phyloP scores from a whole-genome alignment of 2,888 invertebrate species.

The Acleris holmiana region DNA sequence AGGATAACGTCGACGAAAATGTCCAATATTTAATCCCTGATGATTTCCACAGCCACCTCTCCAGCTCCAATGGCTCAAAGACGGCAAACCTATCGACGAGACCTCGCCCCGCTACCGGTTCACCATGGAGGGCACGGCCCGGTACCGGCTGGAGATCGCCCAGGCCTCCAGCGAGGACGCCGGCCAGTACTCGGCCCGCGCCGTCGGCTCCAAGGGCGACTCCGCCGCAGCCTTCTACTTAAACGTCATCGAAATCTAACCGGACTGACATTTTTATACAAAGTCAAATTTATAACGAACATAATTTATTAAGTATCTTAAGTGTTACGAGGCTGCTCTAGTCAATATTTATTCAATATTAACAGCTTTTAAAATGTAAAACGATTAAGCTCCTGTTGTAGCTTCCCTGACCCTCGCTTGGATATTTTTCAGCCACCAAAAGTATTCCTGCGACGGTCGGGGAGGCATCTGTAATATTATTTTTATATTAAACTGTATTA shows the following conservation, averaged over 20 bases:
- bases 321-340: conserved; percentile 82
- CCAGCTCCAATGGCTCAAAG: conserved; percentile 94
- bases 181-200: conserved; percentile 94
- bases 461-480: conserved; percentile 64
- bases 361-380: conserved; percentile 62
- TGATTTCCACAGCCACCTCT: conserved; percentile 79
- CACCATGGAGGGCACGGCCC: conserved; percentile 91
- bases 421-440: conserved; percentile 66
- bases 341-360: conserved; percentile 68
- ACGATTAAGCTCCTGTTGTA: conserved; percentile 26
- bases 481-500: conserved; percentile 81
- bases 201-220: conserved; percentile 94
- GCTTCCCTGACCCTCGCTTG: conserved; percentile 47
- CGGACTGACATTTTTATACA: conserved; percentile 66
- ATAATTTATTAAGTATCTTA: conserved; percentile 74
- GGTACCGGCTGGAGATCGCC: conserved; percentile 91
- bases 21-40: not conserved
- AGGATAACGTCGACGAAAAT: no score
- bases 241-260: conserved; percentile 86
- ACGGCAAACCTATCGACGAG: conserved; percentile 95
- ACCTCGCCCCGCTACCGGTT: conserved; percentile 90
- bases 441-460: conserved; percentile 52
- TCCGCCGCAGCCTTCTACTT: conserved; percentile 93
- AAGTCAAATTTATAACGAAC: conserved; percentile 70
- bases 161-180: conserved; percentile 90